Evolutionary conservation across 2,888 invertebrate species (phyloP).

Genomic region (Coenonympha arcania): DNA sequence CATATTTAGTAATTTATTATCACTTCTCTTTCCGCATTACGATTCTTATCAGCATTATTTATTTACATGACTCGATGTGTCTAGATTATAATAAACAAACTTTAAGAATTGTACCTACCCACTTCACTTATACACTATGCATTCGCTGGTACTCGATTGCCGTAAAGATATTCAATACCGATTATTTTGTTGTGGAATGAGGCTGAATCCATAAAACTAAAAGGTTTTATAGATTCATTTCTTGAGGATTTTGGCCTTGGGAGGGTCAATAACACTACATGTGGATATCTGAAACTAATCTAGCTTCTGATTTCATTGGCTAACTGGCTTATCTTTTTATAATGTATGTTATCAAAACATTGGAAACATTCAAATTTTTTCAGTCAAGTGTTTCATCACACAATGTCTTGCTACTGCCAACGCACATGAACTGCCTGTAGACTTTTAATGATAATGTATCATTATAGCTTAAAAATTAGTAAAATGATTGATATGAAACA

Average conservation of each 20-base stretch:
- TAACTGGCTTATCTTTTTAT: constrained; percentile 21
- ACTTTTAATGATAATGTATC: no score
- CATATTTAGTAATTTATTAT: constrained; percentile 39
- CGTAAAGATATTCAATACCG: constrained; percentile 64
- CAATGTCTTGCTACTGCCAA: no score
- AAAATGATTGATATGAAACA: no score
- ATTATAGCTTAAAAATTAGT: no score
- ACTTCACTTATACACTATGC: constrained; percentile 42
- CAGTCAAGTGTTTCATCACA: background rate
- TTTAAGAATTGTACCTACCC: constrained; percentile 35
- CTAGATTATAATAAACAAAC: constrained; percentile 42
- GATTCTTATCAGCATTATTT: constrained; percentile 14
- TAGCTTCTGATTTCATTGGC: constrained; percentile 52
- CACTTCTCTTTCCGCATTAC: constrained; percentile 40
- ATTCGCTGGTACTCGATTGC: constrained; percentile 45
- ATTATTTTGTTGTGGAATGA: constrained; percentile 62
- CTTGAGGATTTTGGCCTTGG: constrained; percentile 62
- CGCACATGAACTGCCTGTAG: no score
- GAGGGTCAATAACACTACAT: constrained; percentile 61
- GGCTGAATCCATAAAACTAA: constrained; percentile 63
- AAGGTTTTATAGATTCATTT: constrained; percentile 70
- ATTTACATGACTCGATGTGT: constrained; percentile 29
- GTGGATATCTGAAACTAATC: constrained; percentile 64
- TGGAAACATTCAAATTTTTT: background rate
- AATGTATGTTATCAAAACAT: constrained; percentile 27